Conservation (phyloP, 37 sponge, comb jelly and placozoan species). For the Ianthella basta region DNA sequence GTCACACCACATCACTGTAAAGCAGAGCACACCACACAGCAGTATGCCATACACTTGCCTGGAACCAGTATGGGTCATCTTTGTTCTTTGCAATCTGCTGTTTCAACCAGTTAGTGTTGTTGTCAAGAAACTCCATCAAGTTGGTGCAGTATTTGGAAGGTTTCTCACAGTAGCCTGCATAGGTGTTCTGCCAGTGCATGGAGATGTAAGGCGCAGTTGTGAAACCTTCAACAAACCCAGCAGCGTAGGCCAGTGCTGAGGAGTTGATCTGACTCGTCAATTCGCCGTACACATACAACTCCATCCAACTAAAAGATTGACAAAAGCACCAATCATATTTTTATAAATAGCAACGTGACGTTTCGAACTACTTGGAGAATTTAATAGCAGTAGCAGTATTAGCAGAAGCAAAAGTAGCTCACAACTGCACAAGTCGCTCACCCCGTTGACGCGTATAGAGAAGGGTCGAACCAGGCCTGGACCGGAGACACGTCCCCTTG, state of each 20-base stretch:
- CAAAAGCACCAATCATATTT: too few species aligned
- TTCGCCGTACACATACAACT: not conserved
- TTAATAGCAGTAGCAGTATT: too few species aligned
- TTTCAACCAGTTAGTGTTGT: conserved; percentile 53
- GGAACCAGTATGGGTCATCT: conserved; percentile 49
- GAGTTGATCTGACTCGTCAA: not conserved
- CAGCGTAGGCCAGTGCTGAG: conserved; percentile 67
- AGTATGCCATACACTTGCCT: not conserved
- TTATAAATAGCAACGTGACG: too few species aligned
- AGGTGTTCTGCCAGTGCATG: conserved; percentile 75
- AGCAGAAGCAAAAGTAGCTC: too few species aligned
- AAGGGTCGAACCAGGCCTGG: too few species aligned
- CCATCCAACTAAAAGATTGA: conserved; percentile 17
- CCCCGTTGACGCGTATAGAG: too few species aligned
- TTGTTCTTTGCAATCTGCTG: not conserved
- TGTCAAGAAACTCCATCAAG: conserved; percentile 45
- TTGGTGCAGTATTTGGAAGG: conserved; percentile 57
- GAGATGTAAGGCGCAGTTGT: conserved; percentile 78
- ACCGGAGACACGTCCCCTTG: too few species aligned
- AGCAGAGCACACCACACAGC: not conserved
- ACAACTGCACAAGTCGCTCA: too few species aligned
- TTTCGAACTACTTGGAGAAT: too few species aligned
- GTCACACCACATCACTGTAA: not conserved
- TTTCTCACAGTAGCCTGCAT: conserved; percentile 56
- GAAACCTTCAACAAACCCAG: conserved; percentile 84